Evolutionary conservation across 2,113 vertebrate genomes (phyloP), one percentile per base, ranked within the genome.

Genomic region (Actinemys pallida): DNA sequence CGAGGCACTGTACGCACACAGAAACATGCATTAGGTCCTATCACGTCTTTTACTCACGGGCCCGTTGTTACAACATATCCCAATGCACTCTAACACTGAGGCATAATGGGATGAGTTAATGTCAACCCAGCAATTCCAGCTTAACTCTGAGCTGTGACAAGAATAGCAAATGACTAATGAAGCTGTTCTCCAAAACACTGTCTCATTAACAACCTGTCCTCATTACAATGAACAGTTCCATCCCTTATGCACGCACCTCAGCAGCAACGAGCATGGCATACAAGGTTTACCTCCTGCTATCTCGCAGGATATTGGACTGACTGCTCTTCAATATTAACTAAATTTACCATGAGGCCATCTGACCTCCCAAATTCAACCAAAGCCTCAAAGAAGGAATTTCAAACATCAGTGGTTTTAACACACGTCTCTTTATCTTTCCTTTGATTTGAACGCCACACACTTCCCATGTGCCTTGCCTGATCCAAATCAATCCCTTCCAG

Each of bases 151-250:
- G 92, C 87, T 78, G 81, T 83, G 90, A 90, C 93, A 86, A 78
- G 96, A 97, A 95, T 17, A 95, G 91, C 27, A 88, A 96, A 95
- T 87, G 95, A 96, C 94, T 93, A 95, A 97, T 79, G 88, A 94
- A 57, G 29, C 42, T 82, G 81, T 85, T 88, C 86, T 96, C 95
- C 83, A 89, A 92, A 97, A 90, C 80, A 52, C 81, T 88, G 79
- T 83, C 93, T 97, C 85, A 89, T 97, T 97, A 97, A 57, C 81
- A 96, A 78, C 2, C 69, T 12, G 88, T 93, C 80, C 93, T 97
- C 90, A 86, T 96, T 93, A 90, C 91, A 91, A 89, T 87, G 94
- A 96, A 93, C 96, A 97, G 91, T 69, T 39, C 9, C 31, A 93
- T 93, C 39, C 75, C 81, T 72, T 93, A 82, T 82, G 49, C 82